phyloP scores from a whole-genome alignment of 2,113 vertebrate species.

The Mirounga angustirostris region DNA sequence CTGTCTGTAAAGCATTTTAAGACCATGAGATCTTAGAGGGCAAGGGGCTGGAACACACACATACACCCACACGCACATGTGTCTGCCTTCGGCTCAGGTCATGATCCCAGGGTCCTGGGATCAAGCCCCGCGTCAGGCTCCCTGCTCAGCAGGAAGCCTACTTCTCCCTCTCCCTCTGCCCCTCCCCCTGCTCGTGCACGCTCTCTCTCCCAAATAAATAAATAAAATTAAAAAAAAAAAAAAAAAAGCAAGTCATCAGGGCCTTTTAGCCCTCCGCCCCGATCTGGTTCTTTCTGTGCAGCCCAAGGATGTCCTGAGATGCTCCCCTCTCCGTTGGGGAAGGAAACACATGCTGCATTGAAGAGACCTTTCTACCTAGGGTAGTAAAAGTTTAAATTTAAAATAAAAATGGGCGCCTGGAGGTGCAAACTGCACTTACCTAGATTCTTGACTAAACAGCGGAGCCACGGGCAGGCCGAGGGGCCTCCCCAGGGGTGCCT shows the following conservation, averaged over 20 bases:
- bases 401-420: too few species aligned
- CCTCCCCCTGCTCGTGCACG: neutral
- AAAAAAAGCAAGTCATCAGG: neutral
- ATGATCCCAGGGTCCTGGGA: neutral
- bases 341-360: too few species aligned
- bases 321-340: neutral
- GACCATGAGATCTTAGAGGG: neutral
- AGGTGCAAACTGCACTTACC: too few species aligned
- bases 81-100: neutral
- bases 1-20: neutral
- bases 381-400: neutral
- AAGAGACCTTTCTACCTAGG: neutral
- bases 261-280: neutral
- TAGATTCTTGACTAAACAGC: neutral
- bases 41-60: neutral
- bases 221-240: neutral
- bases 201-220: neutral
- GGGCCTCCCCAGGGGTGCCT: neutral
- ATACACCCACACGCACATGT: neutral
- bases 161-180: neutral
- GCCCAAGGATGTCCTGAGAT: fast-evolving
- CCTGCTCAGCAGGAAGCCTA: neutral
- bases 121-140: neutral
- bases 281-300: fast-evolving
- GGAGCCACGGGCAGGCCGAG: neutral